phyloP scores from a whole-genome alignment of 2,888 invertebrate species.

The Tuberolachnus salignus region DNA sequence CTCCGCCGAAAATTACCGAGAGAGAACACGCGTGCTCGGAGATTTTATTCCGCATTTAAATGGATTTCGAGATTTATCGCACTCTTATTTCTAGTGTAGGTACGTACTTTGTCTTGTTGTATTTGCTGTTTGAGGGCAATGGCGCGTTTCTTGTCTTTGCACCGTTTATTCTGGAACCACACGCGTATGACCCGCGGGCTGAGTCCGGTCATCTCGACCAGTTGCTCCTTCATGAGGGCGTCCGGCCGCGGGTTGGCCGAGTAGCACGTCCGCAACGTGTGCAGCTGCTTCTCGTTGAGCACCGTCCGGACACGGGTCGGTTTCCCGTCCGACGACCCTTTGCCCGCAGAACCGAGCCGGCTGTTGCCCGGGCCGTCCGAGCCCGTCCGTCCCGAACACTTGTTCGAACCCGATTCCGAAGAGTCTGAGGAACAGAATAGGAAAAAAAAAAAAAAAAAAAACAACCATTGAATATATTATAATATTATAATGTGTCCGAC shows the following conservation, averaged over 20 bases:
- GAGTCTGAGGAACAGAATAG: too few relatives aligned
- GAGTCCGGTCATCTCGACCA: constrained; percentile 97
- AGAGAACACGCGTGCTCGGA: too few relatives aligned
- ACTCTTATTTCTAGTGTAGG: too few relatives aligned
- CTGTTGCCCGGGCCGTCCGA: constrained; percentile 58
- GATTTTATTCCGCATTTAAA: too few relatives aligned
- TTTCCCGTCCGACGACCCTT: constrained; percentile 76
- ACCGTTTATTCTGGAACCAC: constrained; percentile 99
- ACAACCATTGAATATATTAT: too few relatives aligned
- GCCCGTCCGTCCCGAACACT: constrained; percentile 70
- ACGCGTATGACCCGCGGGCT: constrained; percentile 97
- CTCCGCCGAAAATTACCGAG: too few relatives aligned
- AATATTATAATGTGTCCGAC: too few relatives aligned
- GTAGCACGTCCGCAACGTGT: constrained; percentile 96
- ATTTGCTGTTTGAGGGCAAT: constrained; percentile 96
- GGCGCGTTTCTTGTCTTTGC: constrained; percentile 97
- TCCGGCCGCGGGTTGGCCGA: constrained; percentile 97
- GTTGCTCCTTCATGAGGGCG: constrained; percentile 98
- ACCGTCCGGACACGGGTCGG: constrained; percentile 99
- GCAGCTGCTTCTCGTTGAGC: constrained; percentile 96
- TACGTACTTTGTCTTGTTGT: constrained; percentile 92
- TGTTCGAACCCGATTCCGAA: constrained; percentile 90
- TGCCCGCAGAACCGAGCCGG: constrained; percentile 55
- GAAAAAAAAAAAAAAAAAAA: constrained; percentile 14
- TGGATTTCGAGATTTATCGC: too few relatives aligned